Evolutionary conservation across 2,797 vertebrate species (phyloP), one percentile per base, ranked within the genome.

Genomic region (Sarcophilus harrisii): DNA sequence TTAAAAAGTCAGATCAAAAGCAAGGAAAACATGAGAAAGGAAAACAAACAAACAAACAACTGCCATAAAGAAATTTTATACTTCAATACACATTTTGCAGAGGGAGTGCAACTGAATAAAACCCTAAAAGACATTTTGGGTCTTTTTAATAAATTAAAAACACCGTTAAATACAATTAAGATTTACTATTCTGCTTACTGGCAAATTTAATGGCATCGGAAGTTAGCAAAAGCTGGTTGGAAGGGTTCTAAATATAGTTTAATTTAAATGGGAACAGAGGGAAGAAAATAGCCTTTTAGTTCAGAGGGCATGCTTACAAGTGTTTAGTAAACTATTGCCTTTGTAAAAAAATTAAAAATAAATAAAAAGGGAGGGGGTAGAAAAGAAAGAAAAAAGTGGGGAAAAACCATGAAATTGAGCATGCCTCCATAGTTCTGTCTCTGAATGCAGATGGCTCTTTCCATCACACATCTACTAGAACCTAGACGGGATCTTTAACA

Each of bases 281-380:
- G 94, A 95, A 38, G 98, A 96, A 98, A 98, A 98, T 98, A 98
- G 98, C 98, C 98, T 99, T 99, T 98, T 99, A 99, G 99, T 99
- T 99, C 99, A 98, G 99, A 99, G 99, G 99, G 99, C 99, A 99
- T 99, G 99, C 99, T 99, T 99, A 99, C 99, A 99, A 99, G 99
- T 98, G 98, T 99, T 99, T 99, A 99, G 99, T 98, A 98, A 98
- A 98, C 98, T 98, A 98, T 99, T 99, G 99, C 99, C 99, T 99
- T 99, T 99, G 99, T 99, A 99, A 99, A 99, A 99, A 99, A 66
- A 91, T 12, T 21, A 14, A 45, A 81, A 81, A 58, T 0, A 57
- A 24, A 29, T 38, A 57, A 62, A 58, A 0, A 58, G 58, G 93
- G 30, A 8, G 27, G 32, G 14, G 99, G 99, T 99, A 99, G 99